Evolutionary conservation across 2,113 vertebrate genomes (phyloP).

Genomic region (Megaptera novaeangliae): DNA sequence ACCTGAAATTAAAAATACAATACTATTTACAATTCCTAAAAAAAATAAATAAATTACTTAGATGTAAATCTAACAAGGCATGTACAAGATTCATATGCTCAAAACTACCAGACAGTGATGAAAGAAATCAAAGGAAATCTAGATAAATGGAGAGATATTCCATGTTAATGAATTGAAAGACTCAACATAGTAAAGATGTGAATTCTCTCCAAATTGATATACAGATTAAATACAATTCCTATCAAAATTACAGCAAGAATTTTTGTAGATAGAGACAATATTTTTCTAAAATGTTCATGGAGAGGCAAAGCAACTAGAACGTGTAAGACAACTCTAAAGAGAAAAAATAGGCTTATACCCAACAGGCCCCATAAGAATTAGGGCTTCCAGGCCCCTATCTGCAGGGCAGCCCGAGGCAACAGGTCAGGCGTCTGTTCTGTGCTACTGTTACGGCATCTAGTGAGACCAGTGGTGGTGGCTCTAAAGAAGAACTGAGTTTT

Average conservation of each 20-base stretch:
- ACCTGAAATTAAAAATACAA: not conserved
- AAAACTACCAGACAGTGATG: not conserved
- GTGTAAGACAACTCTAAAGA: not conserved
- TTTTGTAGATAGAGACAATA: not conserved
- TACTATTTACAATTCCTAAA: not conserved
- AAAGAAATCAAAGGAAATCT: not conserved
- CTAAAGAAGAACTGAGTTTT: not conserved
- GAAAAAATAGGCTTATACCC: not conserved
- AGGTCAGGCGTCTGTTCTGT: not conserved
- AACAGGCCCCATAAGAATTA: not conserved
- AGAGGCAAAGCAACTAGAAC: not conserved
- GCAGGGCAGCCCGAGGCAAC: not conserved
- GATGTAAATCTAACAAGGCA: not conserved
- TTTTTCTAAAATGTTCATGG: not conserved
- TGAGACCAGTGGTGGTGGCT: not conserved
- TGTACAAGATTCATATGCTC: not conserved
- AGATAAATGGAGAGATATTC: not conserved
- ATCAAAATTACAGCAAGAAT: not conserved
- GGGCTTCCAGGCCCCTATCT: not conserved
- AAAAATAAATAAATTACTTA: not conserved
- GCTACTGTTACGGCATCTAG: too few relatives aligned
- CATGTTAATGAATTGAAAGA: not conserved
- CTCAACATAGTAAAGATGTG: not conserved
- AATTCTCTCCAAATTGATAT: not conserved
- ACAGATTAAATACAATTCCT: not conserved